Evolutionary conservation across 1,140 invertebrate species (phyloP).

Genomic region (Palaemon carinicauda): DNA sequence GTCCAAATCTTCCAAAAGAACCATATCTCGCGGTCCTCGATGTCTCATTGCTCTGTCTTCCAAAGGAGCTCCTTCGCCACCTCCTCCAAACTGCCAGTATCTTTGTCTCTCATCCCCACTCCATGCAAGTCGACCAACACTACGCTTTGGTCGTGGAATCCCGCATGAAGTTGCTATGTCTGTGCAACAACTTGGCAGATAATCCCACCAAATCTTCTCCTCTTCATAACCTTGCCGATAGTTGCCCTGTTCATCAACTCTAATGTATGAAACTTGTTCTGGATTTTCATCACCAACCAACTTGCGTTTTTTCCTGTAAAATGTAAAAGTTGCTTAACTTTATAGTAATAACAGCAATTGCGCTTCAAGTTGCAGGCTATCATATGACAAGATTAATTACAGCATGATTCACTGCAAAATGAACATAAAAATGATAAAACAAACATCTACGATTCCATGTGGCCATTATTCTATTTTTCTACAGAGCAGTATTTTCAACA

Average conservation of each 20-base stretch:
- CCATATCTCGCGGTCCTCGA: slow-evolving; percentile 37
- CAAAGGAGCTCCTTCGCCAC: slow-evolving; percentile 61
- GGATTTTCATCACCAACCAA: slow-evolving; percentile 49
- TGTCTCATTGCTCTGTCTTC: slow-evolving; percentile 36
- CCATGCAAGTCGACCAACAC: slow-evolving; percentile 72
- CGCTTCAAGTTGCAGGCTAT: no score
- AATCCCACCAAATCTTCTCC: slow-evolving; percentile 57
- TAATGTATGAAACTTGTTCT: slow-evolving; percentile 58
- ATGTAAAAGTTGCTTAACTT: no score
- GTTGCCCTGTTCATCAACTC: slow-evolving; percentile 49
- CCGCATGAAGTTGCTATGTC: slow-evolving; percentile 25
- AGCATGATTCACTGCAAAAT: no score
- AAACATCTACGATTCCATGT: no score
- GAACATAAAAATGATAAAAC: no score
- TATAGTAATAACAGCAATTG: no score
- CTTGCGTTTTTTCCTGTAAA: slow-evolving; percentile 46
- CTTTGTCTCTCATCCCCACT: slow-evolving; percentile 75
- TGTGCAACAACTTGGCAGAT: slow-evolving; percentile 39
- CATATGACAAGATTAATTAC: no score
- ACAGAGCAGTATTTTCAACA: no score
- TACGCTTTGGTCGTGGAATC: slow-evolving; percentile 40
- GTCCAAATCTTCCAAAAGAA: slow-evolving; percentile 50
- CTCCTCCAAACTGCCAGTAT: slow-evolving; percentile 76
- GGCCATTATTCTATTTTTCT: no score
- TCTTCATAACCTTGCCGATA: slow-evolving; percentile 36